Percentiles rank a stretch among this genome's conserved stretches.
phyloP scores from a whole-genome alignment of 1,140 invertebrate species.

The Anoplophora glabripennis region DNA sequence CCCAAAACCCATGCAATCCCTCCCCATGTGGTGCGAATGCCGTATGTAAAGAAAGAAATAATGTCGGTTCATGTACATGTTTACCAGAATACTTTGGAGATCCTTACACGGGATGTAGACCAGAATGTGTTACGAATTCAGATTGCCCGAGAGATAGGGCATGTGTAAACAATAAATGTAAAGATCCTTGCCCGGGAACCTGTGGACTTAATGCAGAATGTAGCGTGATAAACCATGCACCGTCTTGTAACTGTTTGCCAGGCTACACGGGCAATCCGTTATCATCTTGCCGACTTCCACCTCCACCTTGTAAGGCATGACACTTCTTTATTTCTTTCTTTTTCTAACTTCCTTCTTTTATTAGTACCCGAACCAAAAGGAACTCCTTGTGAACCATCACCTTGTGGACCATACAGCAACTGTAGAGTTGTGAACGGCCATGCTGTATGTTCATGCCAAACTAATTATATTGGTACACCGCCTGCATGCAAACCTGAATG shows the following conservation, averaged over 20 bases:
- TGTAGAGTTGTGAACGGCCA: conserved; percentile 60
- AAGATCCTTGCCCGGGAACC: conserved; percentile 68
- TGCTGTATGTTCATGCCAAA: conserved; percentile 65
- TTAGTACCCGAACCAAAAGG: conserved; percentile 47
- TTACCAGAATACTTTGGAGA: conserved; percentile 70
- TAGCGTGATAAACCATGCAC: conserved; percentile 69
- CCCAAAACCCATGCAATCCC: conserved; percentile 62
- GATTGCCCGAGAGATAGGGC: conserved; percentile 67
- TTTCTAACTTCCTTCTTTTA: conserved; percentile 18
- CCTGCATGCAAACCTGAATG: conserved; percentile 67
- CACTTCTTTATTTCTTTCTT: conserved; percentile 13
- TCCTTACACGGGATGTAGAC: conserved; percentile 70
- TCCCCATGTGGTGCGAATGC: conserved; percentile 79
- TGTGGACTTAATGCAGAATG: conserved; percentile 74
- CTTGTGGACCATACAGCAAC: conserved; percentile 63
- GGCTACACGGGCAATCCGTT: conserved; percentile 74
- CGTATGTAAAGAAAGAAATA: conserved; percentile 72
- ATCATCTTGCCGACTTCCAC: conserved; percentile 55
- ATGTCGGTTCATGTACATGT: conserved; percentile 70
- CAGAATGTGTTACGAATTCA: conserved; percentile 68
- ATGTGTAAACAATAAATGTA: conserved; percentile 67
- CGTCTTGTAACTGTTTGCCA: conserved; percentile 67
- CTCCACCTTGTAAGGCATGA: conserved; percentile 32
- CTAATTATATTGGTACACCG: conserved; percentile 61
- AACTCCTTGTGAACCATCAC: conserved; percentile 64